Base-by-base conservation (phyloP, 1,140 invertebrate genomes). In the Polypedilum pembai region DNA sequence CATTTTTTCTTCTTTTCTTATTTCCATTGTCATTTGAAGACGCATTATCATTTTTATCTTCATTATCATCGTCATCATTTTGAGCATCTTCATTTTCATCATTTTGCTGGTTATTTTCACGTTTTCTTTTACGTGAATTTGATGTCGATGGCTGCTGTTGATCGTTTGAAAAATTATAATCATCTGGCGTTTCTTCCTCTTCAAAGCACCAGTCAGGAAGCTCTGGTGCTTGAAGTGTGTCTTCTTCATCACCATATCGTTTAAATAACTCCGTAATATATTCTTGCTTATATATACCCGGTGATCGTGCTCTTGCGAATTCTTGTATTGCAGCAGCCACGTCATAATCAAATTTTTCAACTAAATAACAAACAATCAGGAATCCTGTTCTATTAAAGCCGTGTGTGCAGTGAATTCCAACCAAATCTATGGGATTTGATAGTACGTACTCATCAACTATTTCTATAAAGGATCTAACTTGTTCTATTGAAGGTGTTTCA, bases 341-440 rank as follows among this genome's bases (percentile, higher is more conserved):
- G 80, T 89, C 91, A 79, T 85, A 92, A 79, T 90, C 87, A 73
- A 90, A 83, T 75, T 88, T 86, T 84, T 95, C 89, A 7, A 98
- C 91, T 78, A 99, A 86, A 83, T 93, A 99, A 1, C 94, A 90
- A 73, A 91, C 88, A 73, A 99, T 93, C 0, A 99, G 84, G 81
- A 98, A 99, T 1, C 94, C 75, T 24, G 96, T 98, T 78, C 98
- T 86, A 83, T 99, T 99, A 80, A 99, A 99, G 0, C 98, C 98
- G 86, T 99, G 98, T 0, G 98, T 99, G 80, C 98, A 99, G 82
- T 99, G 98, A 40, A 99, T 92, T 72, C 90, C 94, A 76, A 97
- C 91, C 17, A 90, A 84, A 78, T 94, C 87, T 75, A 93, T 81
- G 3, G 94, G 94, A 82, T 91, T 84, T 77, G 94, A 85, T n/a